Evolutionary conservation across 2,888 invertebrate species (phyloP).

Genomic region (Orthosia gracilis): DNA sequence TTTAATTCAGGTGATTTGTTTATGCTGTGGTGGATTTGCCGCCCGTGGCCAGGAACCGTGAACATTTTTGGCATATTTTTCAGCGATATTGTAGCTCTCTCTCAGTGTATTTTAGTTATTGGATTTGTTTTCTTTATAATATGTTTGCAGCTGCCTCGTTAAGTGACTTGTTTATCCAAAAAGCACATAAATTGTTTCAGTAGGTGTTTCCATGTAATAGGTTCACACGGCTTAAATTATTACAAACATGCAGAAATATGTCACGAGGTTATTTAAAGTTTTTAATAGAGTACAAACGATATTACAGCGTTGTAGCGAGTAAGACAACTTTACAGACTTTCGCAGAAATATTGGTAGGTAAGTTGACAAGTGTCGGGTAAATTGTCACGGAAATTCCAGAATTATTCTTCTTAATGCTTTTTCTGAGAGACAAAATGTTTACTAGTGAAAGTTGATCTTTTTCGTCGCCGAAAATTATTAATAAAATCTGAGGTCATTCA

Average conservation of each 20-base stretch:
- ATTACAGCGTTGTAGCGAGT: constrained; percentile 8
- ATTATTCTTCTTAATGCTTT: too few species aligned
- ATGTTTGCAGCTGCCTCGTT: not conserved
- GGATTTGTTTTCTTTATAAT: too few species aligned
- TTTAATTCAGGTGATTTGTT: not conserved
- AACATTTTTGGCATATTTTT: too few species aligned
- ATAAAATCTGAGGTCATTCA: too few species aligned
- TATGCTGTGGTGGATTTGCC: not conserved
- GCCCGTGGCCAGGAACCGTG: too few species aligned
- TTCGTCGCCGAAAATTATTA: too few species aligned
- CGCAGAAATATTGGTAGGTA: not conserved
- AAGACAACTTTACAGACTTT: constrained; percentile 19
- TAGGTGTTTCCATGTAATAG: not conserved
- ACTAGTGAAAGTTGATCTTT: too few species aligned
- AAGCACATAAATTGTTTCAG: not conserved
- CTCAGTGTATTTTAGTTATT: too few species aligned
- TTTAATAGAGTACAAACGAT: constrained; percentile 26
- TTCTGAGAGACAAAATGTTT: too few species aligned
- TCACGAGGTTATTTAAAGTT: constrained; percentile 45
- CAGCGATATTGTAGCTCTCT: too few species aligned
- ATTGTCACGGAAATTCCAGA: not conserved
- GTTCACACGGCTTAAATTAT: constrained; percentile 12
- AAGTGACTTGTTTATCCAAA: not conserved
- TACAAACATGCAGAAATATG: constrained; percentile 23
- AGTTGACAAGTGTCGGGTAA: not conserved